Evolutionary conservation across 2,113 vertebrate species (phyloP), one percentile per base, ranked within the genome.

Genomic region (Cisticola juncidis): DNA sequence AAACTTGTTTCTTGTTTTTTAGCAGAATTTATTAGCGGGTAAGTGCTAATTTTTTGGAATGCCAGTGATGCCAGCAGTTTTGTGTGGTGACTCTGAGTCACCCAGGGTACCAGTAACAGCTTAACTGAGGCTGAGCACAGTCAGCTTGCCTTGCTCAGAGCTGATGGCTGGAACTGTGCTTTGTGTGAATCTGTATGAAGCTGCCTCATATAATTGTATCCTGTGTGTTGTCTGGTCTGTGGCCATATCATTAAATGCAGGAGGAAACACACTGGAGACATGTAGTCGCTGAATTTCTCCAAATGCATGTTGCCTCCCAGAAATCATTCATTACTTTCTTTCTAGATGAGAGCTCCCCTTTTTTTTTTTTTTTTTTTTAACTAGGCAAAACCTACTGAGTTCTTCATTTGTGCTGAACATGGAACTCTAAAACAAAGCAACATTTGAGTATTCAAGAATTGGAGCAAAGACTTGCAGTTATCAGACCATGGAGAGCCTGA

Each of bases 351-450:
- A 61, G 70, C 9, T 65, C 6, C 80, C 14, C 51, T 22, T 31
- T 17, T 56, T 22, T 31, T 17, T 81, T 23, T 58, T 22, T 76
- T 64, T 26, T 65, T 80, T 86, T 70, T 35, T n/a, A 56, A 54
- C 23, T 28, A 78, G 40, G 42, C 48, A 84, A 94, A 94, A 60
- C 73, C 76, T 92, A 62, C 47, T 77, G 2, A 64, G 40, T 66
- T 95, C 68, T 81, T 93, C 17, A 56, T 86, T 93, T 95, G 81
- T 93, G 94, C 85, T 84, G 86, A 48, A 66, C 28, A 17, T 4
- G 12, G 86, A 94, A 51, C 56, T 74, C 94, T 53, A 64, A 90
- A 94, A 95, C 82, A 88, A 96, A 94, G 68, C 79, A 81, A 51
- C 36, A 15, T 57, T 86, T 95, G 94, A 86, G 29, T 90, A 93